Base-by-base conservation (phyloP, 1,140 invertebrate genomes). In the Theocolax elegans region DNA sequence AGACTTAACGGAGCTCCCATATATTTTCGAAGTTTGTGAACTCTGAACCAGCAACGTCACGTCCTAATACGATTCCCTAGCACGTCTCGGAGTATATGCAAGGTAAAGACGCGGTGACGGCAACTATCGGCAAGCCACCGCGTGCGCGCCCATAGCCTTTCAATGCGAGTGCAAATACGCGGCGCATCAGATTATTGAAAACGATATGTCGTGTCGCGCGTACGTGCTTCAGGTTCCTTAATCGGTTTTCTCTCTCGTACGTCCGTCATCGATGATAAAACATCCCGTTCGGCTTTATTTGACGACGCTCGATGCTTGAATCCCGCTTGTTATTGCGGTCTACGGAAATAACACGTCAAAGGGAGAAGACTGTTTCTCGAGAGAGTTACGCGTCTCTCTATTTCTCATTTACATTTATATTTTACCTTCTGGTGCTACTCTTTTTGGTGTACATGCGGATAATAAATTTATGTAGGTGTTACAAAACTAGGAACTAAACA, bases 181-280 rank as follows among this genome's bases (percentile, higher is more conserved):
- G 17, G 21, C 15, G 19, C 48, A 29, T 19, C 29, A 13, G 63
- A 65, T 65, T 65, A 65, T 65, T 65, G 63, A 65, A 64, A 64
- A 21, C 63, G 63, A 65, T 65, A 65, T 54, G 42, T 54, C 38
- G 29, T 31, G 25, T 13, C 8, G 23, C 27, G 13, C 15, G n/a
- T 59, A 46, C 54, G 19, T 67, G 27, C 42, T 25, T 15, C 59
- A 12, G 65, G 54, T 54, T 25, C 38, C 15, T 46, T 49, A 38
- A 58, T 67, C 53, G 54, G 31, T 35, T 35, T 35, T 35, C 10
- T 35, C 31, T 35, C 4, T 35, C n/a, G n/a, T n/a, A n/a, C n/a
- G n/a, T n/a, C n/a, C n/a, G n/a, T n/a, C n/a, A n/a, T n/a, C n/a
- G n/a, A n/a, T n/a, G n/a, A n/a, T n/a, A n/a, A n/a, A n/a, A n/a